A percentile compares a stretch with the other conserved stretches of the same genome.
phyloP scores from a whole-genome alignment of 2,888 invertebrate genomes.

The Allophyes oxyacanthae region DNA sequence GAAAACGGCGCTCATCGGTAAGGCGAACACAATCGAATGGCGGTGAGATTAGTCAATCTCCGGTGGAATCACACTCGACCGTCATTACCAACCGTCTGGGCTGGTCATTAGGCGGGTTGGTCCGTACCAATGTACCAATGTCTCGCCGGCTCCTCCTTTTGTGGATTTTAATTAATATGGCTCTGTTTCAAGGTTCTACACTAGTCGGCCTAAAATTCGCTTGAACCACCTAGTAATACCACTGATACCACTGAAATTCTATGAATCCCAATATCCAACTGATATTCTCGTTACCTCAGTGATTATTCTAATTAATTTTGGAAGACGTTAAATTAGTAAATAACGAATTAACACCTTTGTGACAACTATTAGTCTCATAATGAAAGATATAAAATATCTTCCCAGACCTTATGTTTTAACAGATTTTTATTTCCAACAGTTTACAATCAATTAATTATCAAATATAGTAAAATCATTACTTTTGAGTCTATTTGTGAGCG shows the following conservation, averaged over 20 bases:
- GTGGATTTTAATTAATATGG: slow-evolving; percentile 48
- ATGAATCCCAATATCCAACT: slow-evolving; percentile 10
- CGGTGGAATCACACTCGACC: slow-evolving; percentile 59
- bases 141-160: slow-evolving; percentile 30
- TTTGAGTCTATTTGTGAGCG: slow-evolving; percentile 32
- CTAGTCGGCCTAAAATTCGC: slow-evolving; percentile 3
- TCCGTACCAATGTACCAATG: slow-evolving; percentile 16
- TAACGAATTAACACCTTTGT: too few species aligned
- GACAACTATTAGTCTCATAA: slow-evolving; percentile 1
- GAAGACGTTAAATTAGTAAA: slow-evolving; percentile 9
- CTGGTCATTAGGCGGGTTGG: slow-evolving; percentile 41
- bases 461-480: slow-evolving; percentile 20
- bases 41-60: slow-evolving; percentile 58
- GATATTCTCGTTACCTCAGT: background rate
- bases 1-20: slow-evolving; percentile 24
- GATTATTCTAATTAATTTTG: slow-evolving; percentile 9
- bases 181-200: slow-evolving; percentile 22
- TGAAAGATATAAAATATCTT: background rate
- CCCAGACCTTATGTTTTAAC: too few species aligned
- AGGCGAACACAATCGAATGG: slow-evolving; percentile 52
- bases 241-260: slow-evolving; percentile 15
- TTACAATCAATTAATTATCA: slow-evolving; percentile 18
- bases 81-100: slow-evolving; percentile 60
- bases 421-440: background rate
- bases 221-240: slow-evolving; percentile 28